Evolutionary conservation across 2,888 invertebrate species (phyloP), one percentile per base, ranked within the genome.

Genomic region (Galeruca laticollis): DNA sequence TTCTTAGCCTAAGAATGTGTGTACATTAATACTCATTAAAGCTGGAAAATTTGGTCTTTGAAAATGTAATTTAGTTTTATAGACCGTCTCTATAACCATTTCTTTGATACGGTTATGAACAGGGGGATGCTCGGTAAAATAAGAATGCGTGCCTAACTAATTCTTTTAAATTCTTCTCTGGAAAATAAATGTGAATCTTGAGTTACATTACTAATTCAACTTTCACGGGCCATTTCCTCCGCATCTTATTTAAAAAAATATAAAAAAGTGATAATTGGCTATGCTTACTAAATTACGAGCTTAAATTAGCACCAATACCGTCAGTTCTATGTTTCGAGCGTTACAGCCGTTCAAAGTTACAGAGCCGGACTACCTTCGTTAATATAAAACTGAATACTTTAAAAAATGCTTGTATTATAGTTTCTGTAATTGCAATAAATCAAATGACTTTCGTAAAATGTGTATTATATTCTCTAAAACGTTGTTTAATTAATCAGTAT

Each of bases 201-300:
- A 65, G 56, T 21, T 57, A 65, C 59, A 51, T 59, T 64, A 64
- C 69, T 52, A 69, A 64, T 60, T 60, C 69, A 52, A 64, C 59
- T 69, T 59, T 57, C 51, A 63, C 63, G 63, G 64, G 43, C 52
- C 60, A 63, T 64, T 69, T 69, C 60, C 64, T 52, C 60, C 43
- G 43, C 63, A 43, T 56, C 54, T 60, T 52, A 64, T 69, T 60
- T 60, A 69, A 69, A 67, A 56, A 62, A 52, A 60, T 51, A 54
- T 60, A 69, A 69, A 69, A 69, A 62, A 64, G 52, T 64, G 59
- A 69, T 69, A 69, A 69, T 69, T 64, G 69, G 69, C 59, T 60
- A 64, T 69, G 69, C 64, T 64, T 61, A 69, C 52, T 43, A 54
- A 60, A 37, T 69, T 64, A 64, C 69, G 60, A 64, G 59, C 56